These are phyloP conservation scores for Drosophila phalerata DNA, from an alignment of 2,888 invertebrate genomes.

Conservation along the genomic window DNA sequence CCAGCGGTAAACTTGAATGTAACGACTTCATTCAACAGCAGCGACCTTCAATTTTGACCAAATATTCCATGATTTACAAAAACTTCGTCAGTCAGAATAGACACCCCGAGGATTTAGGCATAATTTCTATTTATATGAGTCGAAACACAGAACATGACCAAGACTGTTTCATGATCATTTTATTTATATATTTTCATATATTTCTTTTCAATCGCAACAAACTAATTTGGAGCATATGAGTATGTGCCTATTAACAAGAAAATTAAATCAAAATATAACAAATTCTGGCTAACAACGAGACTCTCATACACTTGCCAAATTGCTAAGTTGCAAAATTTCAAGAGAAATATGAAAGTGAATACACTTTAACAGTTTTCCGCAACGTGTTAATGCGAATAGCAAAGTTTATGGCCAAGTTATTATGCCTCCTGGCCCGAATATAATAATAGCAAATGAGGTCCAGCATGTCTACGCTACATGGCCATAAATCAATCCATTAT, in stretches of 20 bases:
- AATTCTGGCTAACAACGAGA: constrained; percentile 8
- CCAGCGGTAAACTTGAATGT: constrained; percentile 44
- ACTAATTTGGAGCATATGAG: constrained; percentile 40
- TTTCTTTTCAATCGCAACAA: constrained; percentile 47
- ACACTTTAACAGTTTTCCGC: neutral
- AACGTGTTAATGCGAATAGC: constrained; percentile 5
- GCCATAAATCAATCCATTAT: constrained; percentile 68
- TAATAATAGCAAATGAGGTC: constrained; percentile 36
- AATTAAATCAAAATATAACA: constrained; percentile 58
- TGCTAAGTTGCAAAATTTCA: neutral
- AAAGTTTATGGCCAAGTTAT: constrained; percentile 23
- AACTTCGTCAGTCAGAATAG: constrained; percentile 41
- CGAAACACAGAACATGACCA: constrained; percentile 43
- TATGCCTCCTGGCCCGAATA: constrained; percentile 15
- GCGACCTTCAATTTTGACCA: constrained; percentile 33
- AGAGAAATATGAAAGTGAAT: neutral
- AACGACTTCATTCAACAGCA: constrained; percentile 28
- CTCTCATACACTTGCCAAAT: constrained; percentile 39
- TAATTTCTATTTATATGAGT: constrained; percentile 63
- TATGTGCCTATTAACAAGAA: constrained; percentile 38
- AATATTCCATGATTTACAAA: constrained; percentile 23
- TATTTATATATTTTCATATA: constrained; percentile 14
- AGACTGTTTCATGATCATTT: constrained; percentile 38
- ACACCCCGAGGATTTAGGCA: constrained; percentile 52
- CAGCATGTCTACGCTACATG: constrained; percentile 41